Base-by-base conservation (phyloP, 2,888 invertebrate genomes). In the Isoperla grammatica region DNA sequence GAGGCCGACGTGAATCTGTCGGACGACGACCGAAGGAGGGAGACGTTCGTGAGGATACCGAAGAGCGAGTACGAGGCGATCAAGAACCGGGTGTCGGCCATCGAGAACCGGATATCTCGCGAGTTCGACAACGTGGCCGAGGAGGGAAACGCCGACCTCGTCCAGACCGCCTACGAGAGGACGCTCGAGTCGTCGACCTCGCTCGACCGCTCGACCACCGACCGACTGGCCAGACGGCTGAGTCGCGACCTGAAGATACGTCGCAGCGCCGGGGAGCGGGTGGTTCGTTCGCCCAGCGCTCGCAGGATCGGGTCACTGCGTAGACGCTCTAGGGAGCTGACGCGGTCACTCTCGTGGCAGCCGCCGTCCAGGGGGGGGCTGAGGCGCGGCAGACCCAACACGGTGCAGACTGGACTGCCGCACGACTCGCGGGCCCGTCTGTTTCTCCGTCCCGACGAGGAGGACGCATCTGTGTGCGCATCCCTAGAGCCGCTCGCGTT, bases 61-160 rank as follows among this genome's bases (percentile, higher is more conserved):
- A 87, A 87, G 74, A 82, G 79, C 60, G 88, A 89, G 72, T 89
- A 88, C 67, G 87, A 88, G 71, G 87, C 85, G 66, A 88, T 90
- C 49, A 87, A 88, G 71, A 85, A 80, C 69, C 77, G 88, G 69
- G 86, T 89, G 9, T 83, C 83, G 0, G 85, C 84, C 4, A 87
- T 89, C 59, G 88, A 88, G 71, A 80, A 80, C 49, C 77, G 84
- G 67, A 79, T 88, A 65, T 85, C 86, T 8, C 79, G 85, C 69
- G 87, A 87, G 71, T 83, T 87, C 63, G 81, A 72, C 5, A 68
- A 70, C 48, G 72, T 74, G 56, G 69, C 37, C 60, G 65, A 73
- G 58, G 74, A 74, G 53, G 20, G 12, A 15, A 53, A 42, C 2
- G 74, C 83, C 43, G 80, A 82, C 64, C 80, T 82, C 68, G 87